phyloP scores from a whole-genome alignment of 1,140 invertebrate genomes.

The Conopomorpha cramerella region DNA sequence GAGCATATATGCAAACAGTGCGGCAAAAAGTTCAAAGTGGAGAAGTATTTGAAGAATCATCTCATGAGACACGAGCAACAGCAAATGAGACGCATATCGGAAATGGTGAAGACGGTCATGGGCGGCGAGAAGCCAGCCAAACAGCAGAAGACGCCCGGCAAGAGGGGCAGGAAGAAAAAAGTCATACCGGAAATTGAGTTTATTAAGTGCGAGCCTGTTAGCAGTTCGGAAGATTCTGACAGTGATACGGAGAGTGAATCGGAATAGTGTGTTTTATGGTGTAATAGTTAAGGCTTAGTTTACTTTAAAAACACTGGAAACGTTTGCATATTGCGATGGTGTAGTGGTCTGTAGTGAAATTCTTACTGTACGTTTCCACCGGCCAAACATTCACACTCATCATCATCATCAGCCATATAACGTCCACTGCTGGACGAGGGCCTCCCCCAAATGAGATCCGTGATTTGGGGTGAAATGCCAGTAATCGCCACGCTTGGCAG shows the following conservation, averaged over 20 bases:
- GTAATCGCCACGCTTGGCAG: too few species aligned
- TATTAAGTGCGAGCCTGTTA: conserved; percentile 44
- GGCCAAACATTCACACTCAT: too few species aligned
- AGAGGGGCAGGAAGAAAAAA: conserved; percentile 20
- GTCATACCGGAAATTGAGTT: conserved; percentile 37
- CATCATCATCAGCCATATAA: conserved; percentile 1
- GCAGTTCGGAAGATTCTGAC: conserved; percentile 17
- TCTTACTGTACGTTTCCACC: too few species aligned
- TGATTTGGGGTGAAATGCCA: too few species aligned
- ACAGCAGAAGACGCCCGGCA: conserved; percentile 8
- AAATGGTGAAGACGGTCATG: conserved; percentile 46
- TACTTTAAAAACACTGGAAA: too few species aligned
- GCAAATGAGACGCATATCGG: conserved; percentile 42
- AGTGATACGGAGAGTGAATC: conserved; percentile 10
- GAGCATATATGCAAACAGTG: conserved; percentile 37
- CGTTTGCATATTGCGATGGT: too few species aligned
- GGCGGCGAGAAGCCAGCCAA: conserved; percentile 14
- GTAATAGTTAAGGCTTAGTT: not conserved
- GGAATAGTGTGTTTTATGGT: not conserved
- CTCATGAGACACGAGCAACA: conserved; percentile 44
- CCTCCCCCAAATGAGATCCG: too few species aligned
- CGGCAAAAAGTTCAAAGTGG: conserved; percentile 45
- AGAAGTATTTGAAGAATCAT: conserved; percentile 40
- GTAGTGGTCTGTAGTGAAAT: too few species aligned
- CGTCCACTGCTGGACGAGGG: conserved; percentile 6